Conservation (phyloP, 2,888 invertebrate species). For the Crossocerus cetratus region DNA sequence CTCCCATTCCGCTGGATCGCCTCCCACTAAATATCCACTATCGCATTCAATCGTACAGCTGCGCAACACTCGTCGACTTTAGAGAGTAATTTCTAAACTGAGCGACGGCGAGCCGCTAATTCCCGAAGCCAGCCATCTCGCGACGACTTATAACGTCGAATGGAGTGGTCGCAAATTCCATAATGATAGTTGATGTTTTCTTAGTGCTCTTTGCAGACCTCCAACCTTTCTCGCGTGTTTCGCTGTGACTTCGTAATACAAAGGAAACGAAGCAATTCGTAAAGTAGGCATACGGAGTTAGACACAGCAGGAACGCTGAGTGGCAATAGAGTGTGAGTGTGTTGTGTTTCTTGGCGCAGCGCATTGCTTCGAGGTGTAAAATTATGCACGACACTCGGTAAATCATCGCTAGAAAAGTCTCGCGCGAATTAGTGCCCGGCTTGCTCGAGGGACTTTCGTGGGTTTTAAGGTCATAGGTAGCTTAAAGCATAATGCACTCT, state of each 20-base stretch:
- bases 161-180: conserved; percentile 50
- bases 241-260: conserved; percentile 20
- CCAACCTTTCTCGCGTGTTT: conserved; percentile 12
- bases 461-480: conserved; percentile 2
- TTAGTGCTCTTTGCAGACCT: conserved; percentile 53
- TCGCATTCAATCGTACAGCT: too few species aligned
- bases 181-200: conserved; percentile 42
- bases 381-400: conserved; percentile 19
- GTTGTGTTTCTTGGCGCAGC: conserved; percentile 13
- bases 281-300: conserved; percentile 35
- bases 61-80: too few species aligned
- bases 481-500: conserved; percentile 43
- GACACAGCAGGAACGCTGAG: conserved; percentile 33
- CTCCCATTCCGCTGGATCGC: neutral
- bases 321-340: conserved; percentile 11
- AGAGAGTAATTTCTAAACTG: too few species aligned
- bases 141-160: conserved; percentile 13
- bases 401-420: conserved; percentile 15
- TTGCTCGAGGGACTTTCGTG: neutral
- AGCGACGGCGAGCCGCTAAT: too few species aligned
- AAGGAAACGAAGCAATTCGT: conserved; percentile 30
- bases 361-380: conserved; percentile 23
- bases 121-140: neutral
- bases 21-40: neutral
- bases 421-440: neutral